phyloP scores from a whole-genome alignment of 2,113 vertebrate species.

The Chaetura pelagica region DNA sequence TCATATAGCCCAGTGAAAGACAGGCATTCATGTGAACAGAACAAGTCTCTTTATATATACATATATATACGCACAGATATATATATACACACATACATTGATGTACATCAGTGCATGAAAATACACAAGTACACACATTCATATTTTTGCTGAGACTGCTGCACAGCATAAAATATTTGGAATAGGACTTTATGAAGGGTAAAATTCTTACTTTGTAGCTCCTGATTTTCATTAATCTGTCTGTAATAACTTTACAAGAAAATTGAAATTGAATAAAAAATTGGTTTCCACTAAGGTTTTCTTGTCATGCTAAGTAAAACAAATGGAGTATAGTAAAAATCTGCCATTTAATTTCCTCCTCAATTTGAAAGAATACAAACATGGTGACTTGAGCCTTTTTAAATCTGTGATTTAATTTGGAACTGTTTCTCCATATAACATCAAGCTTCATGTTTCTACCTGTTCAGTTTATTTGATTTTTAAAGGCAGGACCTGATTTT shows the following conservation, averaged over 20 bases:
- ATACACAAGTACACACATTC: not conserved
- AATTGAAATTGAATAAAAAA: not conserved
- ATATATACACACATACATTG: not conserved
- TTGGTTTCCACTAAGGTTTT: accelerated
- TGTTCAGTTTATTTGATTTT: not conserved
- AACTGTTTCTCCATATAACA: not conserved
- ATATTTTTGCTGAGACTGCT: not conserved
- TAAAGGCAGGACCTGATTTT: not conserved
- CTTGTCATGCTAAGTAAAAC: not conserved
- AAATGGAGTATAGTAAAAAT: not conserved
- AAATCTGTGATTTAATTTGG: not conserved
- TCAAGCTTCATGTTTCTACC: not conserved
- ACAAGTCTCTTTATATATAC: not conserved
- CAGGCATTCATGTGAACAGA: not conserved
- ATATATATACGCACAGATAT: not conserved
- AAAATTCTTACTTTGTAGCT: not conserved
- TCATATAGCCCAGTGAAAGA: not conserved
- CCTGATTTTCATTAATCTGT: not conserved
- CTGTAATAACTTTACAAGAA: not conserved
- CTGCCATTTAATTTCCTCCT: not conserved
- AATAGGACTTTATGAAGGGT: not conserved
- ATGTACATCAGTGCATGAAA: not conserved
- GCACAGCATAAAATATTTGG: not conserved
- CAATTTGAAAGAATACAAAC: not conserved
- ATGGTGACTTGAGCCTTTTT: not conserved